Percentiles rank a stretch among this genome's conserved stretches.
Evolutionary conservation across 2,888 invertebrate genomes (phyloP).

Genomic region (Caenorhabditis sinica): DNA sequence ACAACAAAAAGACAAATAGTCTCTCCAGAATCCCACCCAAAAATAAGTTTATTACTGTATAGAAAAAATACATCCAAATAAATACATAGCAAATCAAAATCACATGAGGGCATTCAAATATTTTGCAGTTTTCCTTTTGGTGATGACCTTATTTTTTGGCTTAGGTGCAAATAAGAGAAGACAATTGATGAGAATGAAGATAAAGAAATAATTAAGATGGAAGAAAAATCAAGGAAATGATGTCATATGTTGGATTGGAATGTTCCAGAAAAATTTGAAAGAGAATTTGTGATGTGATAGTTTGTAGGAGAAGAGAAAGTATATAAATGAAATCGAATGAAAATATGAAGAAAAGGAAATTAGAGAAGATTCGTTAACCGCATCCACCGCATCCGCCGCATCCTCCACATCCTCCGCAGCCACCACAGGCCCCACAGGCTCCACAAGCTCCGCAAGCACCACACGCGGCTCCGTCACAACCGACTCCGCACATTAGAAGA

Average conservation of each 20-base stretch:
- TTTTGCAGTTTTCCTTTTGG: slow-evolving; percentile 1
- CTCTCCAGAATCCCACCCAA: slow-evolving; percentile 35
- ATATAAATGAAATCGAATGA: slow-evolving; percentile 5
- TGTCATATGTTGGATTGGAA: slow-evolving; percentile 60
- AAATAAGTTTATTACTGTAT: slow-evolving; percentile 40
- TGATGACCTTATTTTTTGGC: background rate
- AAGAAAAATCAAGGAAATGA: slow-evolving; percentile 37
- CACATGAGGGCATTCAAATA: slow-evolving; percentile 26
- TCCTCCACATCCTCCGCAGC: slow-evolving; percentile 81
- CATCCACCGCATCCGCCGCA: slow-evolving; percentile 76
- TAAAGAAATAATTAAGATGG: slow-evolving; percentile 15
- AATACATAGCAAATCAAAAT: slow-evolving; percentile 41
- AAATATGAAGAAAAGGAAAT: slow-evolving; percentile 9
- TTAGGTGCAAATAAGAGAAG: slow-evolving; percentile 1
- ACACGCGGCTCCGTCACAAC: slow-evolving; percentile 73
- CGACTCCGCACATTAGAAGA: slow-evolving; percentile 75
- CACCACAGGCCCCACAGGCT: slow-evolving; percentile 76
- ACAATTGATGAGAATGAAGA: no score
- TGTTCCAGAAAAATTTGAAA: slow-evolving; percentile 48
- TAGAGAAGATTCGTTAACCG: slow-evolving; percentile 19
- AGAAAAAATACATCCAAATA: slow-evolving; percentile 34
- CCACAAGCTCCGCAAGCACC: slow-evolving; percentile 76
- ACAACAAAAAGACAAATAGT: background rate
- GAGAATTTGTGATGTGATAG: slow-evolving; percentile 37
- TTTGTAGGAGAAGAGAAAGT: slow-evolving; percentile 14